Evolutionary conservation across 2,888 invertebrate genomes (phyloP).

Genomic region (Drosophila mulleri): DNA sequence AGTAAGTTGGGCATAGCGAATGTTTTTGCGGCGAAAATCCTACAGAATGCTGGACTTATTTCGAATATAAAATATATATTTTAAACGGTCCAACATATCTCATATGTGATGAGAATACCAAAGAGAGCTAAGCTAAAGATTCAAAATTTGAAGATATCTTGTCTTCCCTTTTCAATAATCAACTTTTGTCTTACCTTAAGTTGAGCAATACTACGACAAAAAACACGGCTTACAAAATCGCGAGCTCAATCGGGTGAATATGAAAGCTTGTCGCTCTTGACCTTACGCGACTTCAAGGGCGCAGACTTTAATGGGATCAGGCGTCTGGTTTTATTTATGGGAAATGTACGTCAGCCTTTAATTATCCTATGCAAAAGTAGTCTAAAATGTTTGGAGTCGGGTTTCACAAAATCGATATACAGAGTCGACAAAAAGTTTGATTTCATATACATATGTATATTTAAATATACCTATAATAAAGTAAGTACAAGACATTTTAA

Average conservation of each 20-base stretch:
- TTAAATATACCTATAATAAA: neutral
- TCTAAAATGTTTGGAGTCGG: neutral
- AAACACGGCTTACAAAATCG: too few relatives aligned
- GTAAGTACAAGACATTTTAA: neutral
- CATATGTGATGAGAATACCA: neutral
- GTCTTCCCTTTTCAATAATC: too few relatives aligned
- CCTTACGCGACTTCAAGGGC: neutral
- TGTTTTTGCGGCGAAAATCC: neutral
- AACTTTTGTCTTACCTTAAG: too few relatives aligned
- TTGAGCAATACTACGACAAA: too few relatives aligned
- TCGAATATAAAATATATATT: neutral
- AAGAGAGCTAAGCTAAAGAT: neutral
- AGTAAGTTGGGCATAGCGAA: too few relatives aligned
- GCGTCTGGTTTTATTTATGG: neutral
- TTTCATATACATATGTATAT: neutral
- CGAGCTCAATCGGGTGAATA: neutral
- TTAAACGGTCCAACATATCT: neutral
- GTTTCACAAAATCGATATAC: neutral
- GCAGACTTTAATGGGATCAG: conserved; percentile 1
- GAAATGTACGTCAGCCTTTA: neutral
- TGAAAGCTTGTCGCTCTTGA: neutral
- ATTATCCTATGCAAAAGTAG: conserved; percentile 3
- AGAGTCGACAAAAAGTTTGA: neutral
- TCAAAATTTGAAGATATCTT: too few relatives aligned
- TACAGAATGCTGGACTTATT: neutral